Percentiles rank a stretch among this genome's conserved stretches.
These are phyloP conservation scores for Chrysina gloriosa DNA, from an alignment of 2,888 invertebrate species.

Conservation along the genomic window DNA sequence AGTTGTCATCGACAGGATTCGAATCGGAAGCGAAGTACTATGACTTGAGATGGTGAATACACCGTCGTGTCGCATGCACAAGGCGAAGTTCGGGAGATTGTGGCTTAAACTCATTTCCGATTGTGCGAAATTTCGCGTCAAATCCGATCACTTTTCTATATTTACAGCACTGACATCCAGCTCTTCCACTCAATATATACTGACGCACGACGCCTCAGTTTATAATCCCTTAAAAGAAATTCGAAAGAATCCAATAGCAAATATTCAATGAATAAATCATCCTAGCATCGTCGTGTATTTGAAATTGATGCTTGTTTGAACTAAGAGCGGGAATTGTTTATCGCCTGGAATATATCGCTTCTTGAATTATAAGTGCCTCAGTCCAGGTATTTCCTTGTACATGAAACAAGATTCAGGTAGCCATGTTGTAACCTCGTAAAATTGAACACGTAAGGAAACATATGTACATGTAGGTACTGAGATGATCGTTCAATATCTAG, in stretches of 20 bases:
- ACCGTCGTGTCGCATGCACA: neutral
- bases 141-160: slow-evolving; percentile 1
- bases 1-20: slow-evolving; percentile 39
- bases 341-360: neutral
- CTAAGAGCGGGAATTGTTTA: slow-evolving; percentile 12
- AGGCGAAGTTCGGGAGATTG: slow-evolving; percentile 31
- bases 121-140: slow-evolving; percentile 22
- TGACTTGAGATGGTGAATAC: neutral
- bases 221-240: slow-evolving; percentile 19
- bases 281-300: neutral
- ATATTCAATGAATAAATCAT: slow-evolving; percentile 29
- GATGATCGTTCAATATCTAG: no score
- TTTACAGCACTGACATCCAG: slow-evolving; percentile 12
- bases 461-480: no score
- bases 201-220: neutral
- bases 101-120: slow-evolving; percentile 29
- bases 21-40: slow-evolving; percentile 11
- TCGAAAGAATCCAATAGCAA: neutral
- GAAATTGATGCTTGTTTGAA: neutral
- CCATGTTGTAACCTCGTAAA: no score
- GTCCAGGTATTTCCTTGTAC: no score
- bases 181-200: neutral
- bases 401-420: no score
- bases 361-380: neutral
- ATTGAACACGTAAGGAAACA: no score